A percentile compares a stretch with the other conserved stretches of the same genome.
Conservation (phyloP, 2,888 invertebrate genomes). For the Ichneumon xanthorius region DNA sequence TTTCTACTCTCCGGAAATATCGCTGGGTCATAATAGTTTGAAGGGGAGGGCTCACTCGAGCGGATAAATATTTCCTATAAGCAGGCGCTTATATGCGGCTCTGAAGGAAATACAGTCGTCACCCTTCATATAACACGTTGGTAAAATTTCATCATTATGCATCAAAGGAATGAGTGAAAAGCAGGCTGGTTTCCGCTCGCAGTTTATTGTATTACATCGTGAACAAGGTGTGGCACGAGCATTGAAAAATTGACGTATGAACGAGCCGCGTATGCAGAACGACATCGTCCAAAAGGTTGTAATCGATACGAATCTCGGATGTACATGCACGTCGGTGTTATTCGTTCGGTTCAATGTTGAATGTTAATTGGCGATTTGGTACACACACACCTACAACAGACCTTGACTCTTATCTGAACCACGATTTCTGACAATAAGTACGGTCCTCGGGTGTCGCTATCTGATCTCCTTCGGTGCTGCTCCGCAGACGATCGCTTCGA, state of each 20-base stretch:
- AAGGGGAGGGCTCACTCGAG: conserved; percentile 30
- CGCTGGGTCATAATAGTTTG: conserved; percentile 28
- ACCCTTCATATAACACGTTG: conserved; percentile 31
- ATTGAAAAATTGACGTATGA: neutral
- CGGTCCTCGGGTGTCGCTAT: conserved; percentile 65
- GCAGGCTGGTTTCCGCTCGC: conserved; percentile 11
- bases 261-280: neutral
- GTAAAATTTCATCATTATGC: conserved; percentile 17
- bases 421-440: conserved; percentile 69
- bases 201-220: conserved; percentile 7
- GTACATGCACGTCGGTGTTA: neutral
- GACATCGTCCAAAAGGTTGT: neutral
- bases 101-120: conserved; percentile 38
- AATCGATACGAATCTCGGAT: conserved; percentile 4
- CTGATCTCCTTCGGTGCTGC: conserved; percentile 65
- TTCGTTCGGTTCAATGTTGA: conserved; percentile 18
- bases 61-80: conserved; percentile 51
- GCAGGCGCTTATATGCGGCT: conserved; percentile 3
- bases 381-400: conserved; percentile 11
- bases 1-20: conserved; percentile 39
- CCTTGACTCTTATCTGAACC: conserved; percentile 47
- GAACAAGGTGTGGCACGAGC: conserved; percentile 30
- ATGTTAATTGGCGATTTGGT: conserved; percentile 32
- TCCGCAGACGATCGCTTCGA: conserved; percentile 43
- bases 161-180: conserved; percentile 21